Percentiles rank a stretch among this genome's conserved stretches.
phyloP scores from a whole-genome alignment of 2,797 vertebrate species.

The Amniataba percoides region DNA sequence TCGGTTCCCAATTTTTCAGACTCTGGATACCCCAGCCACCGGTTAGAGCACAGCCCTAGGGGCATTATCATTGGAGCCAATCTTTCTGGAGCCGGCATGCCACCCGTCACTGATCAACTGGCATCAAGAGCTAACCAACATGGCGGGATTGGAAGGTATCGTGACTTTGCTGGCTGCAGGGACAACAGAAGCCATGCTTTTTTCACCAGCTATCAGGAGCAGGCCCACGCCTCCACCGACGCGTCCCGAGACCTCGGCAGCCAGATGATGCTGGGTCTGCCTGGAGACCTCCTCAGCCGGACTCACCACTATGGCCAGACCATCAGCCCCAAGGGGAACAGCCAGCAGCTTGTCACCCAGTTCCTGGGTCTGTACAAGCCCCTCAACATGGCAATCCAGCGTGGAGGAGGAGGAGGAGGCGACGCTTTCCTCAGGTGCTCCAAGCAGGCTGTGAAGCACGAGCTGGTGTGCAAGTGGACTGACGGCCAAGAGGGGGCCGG shows the following conservation, averaged over 20 bases:
- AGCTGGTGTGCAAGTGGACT: constrained; percentile 87
- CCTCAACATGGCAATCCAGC: constrained; percentile 83
- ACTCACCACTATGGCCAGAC: constrained; percentile 81
- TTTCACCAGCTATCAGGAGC: constrained; percentile 84
- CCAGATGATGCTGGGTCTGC: constrained; percentile 86
- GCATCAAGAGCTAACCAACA: constrained; percentile 82
- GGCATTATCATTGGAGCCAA: constrained; percentile 87
- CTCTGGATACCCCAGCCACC: constrained; percentile 85
- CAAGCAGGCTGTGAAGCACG: constrained; percentile 81
- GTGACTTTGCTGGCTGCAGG: constrained; percentile 83
- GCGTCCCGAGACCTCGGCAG: constrained; percentile 78
- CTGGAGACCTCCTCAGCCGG: constrained; percentile 84
- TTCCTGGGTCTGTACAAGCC: constrained; percentile 85
- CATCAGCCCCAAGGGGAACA: constrained; percentile 81
- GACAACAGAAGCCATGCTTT: constrained; percentile 84
- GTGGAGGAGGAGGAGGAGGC: constrained; percentile 74
- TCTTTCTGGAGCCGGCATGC: constrained; percentile 85
- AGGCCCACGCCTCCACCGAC: constrained; percentile 85
- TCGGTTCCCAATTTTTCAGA: constrained; percentile 85
- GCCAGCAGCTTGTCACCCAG: constrained; percentile 83
- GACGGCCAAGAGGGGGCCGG: constrained; percentile 81
- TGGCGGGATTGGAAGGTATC: constrained; percentile 84
- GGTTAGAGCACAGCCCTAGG: constrained; percentile 85
- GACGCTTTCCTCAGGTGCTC: constrained; percentile 86
- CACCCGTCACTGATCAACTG: constrained; percentile 86